phyloP scores from a whole-genome alignment of 2,797 vertebrate species.

The Cirrhinus molitorella region DNA sequence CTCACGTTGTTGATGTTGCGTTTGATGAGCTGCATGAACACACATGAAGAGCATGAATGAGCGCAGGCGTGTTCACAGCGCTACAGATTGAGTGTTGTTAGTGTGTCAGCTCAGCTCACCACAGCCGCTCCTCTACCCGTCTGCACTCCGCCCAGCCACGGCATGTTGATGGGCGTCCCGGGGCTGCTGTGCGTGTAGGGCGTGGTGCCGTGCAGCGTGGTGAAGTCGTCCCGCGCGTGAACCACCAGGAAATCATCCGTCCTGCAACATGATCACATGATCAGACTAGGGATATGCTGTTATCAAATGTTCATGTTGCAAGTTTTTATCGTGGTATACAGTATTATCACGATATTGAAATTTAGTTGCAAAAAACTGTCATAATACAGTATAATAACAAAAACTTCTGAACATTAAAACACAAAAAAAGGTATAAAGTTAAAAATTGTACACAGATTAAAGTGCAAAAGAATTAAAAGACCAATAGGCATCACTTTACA shows the following conservation, averaged over 20 bases:
- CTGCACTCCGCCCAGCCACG: conserved; percentile 94
- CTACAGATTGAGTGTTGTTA: not conserved
- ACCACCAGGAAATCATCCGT: conserved; percentile 95
- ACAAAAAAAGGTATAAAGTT: no score
- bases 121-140: conserved; percentile 95
- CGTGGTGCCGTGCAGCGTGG: conserved; percentile 88
- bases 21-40: conserved; percentile 90
- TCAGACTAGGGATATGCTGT: no score
- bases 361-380: no score
- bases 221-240: conserved; percentile 90
- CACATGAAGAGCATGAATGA: conserved; percentile 31
- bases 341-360: no score
- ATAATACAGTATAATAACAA: no score
- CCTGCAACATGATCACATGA: conserved; percentile 59
- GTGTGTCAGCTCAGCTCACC: conserved; percentile 74
- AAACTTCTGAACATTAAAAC: no score
- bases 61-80: not conserved
- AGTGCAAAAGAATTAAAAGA: no score
- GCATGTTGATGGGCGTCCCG: conserved; percentile 97
- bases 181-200: conserved; percentile 96
- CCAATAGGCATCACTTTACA: no score
- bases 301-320: no score
- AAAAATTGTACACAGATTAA: no score
- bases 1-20: conserved; percentile 96
- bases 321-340: no score